Percentiles rank a stretch among this genome's conserved stretches.
Conservation (phyloP, 2,888 invertebrate species). For the Dilophus febrilis region DNA sequence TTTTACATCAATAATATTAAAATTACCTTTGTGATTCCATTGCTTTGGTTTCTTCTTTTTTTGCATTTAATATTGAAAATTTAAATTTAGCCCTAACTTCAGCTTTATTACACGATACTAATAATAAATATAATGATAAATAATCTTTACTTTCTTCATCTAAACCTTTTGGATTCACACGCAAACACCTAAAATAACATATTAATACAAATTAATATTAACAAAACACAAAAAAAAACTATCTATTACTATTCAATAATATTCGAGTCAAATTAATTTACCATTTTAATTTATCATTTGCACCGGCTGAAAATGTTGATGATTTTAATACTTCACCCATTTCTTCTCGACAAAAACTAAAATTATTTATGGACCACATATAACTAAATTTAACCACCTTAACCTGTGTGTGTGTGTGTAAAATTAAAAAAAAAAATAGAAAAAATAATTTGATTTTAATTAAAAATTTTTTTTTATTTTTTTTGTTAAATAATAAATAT, state of each 20-base stretch:
- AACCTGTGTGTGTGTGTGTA: no score
- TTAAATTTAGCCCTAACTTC: slow-evolving; percentile 99
- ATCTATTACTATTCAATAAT: background rate
- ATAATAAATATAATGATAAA: slow-evolving; percentile 91
- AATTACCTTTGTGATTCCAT: slow-evolving; percentile 70
- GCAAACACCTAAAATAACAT: slow-evolving; percentile 60
- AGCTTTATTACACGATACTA: slow-evolving; percentile 99
- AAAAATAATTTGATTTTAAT: no score
- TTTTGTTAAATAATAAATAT: no score
- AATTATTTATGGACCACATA: slow-evolving; percentile 99
- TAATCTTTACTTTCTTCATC: slow-evolving; percentile 99
- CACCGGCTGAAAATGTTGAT: slow-evolving; percentile 98
- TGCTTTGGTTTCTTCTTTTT: slow-evolving; percentile 99
- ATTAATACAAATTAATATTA: slow-evolving; percentile 5
- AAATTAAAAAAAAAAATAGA: slow-evolving; percentile 21
- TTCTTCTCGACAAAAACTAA: slow-evolving; percentile 99
- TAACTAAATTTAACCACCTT: slow-evolving; percentile 99
- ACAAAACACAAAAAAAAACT: background rate
- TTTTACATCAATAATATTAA: no score
- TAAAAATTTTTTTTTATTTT: no score
- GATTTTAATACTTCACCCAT: slow-evolving; percentile 99
- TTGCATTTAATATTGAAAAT: slow-evolving; percentile 99
- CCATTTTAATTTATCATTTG: slow-evolving; percentile 99
- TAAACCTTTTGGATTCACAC: slow-evolving; percentile 98
- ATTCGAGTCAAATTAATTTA: slow-evolving; percentile 30